Conservation (phyloP, 2,888 invertebrate genomes). For the Drosophila lutescens region DNA sequence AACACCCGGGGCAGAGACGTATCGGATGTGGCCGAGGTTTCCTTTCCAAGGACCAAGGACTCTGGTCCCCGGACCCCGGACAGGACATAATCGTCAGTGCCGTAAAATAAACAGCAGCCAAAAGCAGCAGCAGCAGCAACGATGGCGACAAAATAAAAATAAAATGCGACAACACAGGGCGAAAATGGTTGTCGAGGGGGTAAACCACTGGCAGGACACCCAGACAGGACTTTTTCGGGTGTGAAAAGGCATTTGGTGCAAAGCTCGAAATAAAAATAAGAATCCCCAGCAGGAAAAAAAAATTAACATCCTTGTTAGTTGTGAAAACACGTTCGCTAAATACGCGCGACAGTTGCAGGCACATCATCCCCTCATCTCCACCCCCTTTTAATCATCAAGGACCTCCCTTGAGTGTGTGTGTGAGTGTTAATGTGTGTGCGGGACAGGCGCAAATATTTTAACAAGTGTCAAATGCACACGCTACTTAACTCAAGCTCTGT, state of each 20-base stretch:
- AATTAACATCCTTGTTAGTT: conserved; percentile 83
- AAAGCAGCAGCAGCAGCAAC: conserved; percentile 41
- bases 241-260: conserved; percentile 75
- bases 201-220: conserved; percentile 49
- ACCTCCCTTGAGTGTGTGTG: conserved; percentile 18
- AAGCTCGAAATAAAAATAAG: conserved; percentile 69
- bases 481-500: conserved; percentile 78
- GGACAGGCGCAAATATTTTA: conserved; percentile 84
- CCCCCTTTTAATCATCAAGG: conserved; percentile 32
- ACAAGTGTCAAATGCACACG: conserved; percentile 85
- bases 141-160: conserved; percentile 78
- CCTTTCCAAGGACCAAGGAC: conserved; percentile 39
- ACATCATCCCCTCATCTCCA: conserved; percentile 35
- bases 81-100: conserved; percentile 74
- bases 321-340: conserved; percentile 82
- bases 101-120: conserved; percentile 78
- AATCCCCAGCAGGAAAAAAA: conserved; percentile 58
- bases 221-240: conserved; percentile 67
- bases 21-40: conserved; percentile 81
- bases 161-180: conserved; percentile 52
- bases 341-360: conserved; percentile 70
- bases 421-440: conserved; percentile 43
- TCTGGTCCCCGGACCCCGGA: conserved; percentile 2
- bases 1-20: conserved; percentile 58
- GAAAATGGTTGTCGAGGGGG: conserved; percentile 4